These are phyloP conservation scores for Thryonomys swinderianus DNA, from an alignment of 2,113 vertebrate genomes.

Conservation along the genomic window DNA sequence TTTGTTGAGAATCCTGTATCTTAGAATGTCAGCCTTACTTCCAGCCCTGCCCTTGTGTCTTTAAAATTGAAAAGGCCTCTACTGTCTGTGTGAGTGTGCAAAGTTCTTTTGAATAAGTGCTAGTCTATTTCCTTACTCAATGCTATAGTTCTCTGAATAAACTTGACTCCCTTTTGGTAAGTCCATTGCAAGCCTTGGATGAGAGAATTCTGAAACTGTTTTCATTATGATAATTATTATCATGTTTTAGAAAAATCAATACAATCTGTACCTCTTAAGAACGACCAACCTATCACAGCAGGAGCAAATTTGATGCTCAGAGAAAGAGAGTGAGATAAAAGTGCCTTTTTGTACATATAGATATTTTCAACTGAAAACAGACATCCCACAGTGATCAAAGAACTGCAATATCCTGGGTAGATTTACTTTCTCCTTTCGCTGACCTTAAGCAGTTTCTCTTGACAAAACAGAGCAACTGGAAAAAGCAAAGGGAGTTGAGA, in stretches of 20 bases:
- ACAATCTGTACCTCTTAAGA: background rate
- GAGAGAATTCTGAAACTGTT: background rate
- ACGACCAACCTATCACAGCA: background rate
- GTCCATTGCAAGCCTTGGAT: background rate
- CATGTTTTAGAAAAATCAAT: background rate
- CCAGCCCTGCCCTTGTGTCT: background rate
- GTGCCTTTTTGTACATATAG: background rate
- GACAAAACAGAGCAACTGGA: background rate
- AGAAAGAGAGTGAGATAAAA: background rate
- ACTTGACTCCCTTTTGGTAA: background rate
- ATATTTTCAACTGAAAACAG: slow-evolving; percentile 15
- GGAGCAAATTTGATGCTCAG: background rate
- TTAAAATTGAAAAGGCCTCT: background rate
- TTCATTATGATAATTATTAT: background rate
- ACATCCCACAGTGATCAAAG: background rate
- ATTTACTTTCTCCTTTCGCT: background rate
- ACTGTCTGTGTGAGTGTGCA: background rate
- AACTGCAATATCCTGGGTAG: background rate
- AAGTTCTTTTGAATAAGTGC: background rate
- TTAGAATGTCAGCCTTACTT: background rate
- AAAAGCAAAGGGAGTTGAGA: background rate
- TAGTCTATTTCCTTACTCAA: background rate
- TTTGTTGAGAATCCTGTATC: background rate
- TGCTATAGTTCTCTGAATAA: background rate
- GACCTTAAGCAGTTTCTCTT: background rate